phyloP scores from a whole-genome alignment of 2,113 vertebrate genomes.

The Cyphomyrus discorhynchus region DNA sequence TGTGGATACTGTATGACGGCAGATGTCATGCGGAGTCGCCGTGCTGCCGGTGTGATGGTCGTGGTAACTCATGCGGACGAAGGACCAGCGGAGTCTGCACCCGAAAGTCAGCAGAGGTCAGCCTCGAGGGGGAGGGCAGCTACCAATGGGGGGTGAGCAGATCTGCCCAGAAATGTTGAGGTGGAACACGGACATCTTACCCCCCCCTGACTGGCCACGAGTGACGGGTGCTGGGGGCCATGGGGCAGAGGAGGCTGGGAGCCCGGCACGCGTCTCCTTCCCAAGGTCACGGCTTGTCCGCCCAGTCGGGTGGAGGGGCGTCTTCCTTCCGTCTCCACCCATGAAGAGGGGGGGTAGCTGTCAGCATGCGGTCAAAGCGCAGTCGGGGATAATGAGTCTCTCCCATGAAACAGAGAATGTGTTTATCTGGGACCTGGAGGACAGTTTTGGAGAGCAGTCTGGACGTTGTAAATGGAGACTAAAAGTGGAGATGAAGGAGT shows the following conservation, averaged over 20 bases:
- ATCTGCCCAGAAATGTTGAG: neutral
- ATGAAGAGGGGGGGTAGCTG: neutral
- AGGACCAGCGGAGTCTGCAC: neutral
- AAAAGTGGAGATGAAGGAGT: neutral
- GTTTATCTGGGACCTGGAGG: neutral
- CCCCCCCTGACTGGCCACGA: neutral
- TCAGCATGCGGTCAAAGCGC: neutral
- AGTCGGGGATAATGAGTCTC: neutral
- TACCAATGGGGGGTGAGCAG: neutral
- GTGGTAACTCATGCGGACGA: neutral
- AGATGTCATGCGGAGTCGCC: neutral
- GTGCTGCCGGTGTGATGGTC: neutral
- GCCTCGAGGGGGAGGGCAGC: neutral
- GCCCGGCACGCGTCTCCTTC: constrained; percentile 37
- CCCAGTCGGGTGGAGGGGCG: constrained; percentile 18
- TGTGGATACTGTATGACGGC: neutral
- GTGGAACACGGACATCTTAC: neutral
- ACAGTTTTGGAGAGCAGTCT: neutral
- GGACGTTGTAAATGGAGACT: neutral
- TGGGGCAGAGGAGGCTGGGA: constrained; percentile 13
- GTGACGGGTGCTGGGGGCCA: neutral
- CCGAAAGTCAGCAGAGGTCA: neutral
- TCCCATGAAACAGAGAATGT: neutral
- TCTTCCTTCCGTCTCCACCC: neutral
- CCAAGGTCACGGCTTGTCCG: constrained; percentile 46